These are phyloP conservation scores for Sylvia atricapilla DNA, from an alignment of 2,113 vertebrate genomes.

Conservation along the genomic window DNA sequence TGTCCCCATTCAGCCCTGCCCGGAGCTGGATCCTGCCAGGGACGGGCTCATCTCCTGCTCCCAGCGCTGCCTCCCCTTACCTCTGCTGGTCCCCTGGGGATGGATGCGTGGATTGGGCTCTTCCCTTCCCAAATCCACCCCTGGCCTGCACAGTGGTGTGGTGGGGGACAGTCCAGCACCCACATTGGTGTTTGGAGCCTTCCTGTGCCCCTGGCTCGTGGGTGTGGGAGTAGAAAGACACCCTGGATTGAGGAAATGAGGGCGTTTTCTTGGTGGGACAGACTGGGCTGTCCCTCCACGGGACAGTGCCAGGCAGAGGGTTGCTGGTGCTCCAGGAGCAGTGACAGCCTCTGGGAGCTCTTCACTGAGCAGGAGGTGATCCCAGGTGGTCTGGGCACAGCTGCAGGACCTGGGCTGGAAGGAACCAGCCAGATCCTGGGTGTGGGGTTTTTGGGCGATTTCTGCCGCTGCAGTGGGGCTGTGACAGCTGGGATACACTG, in stretches of 20 bases:
- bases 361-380: neutral
- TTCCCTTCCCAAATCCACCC: neutral
- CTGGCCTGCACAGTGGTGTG: fast-evolving
- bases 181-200: neutral
- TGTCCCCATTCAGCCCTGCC: neutral
- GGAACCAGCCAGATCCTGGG: neutral
- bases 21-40: neutral
- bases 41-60: neutral
- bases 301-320: neutral
- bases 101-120: neutral
- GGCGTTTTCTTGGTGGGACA: neutral
- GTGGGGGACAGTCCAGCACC: neutral
- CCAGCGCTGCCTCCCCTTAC: neutral
- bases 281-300: neutral
- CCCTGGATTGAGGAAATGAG: fast-evolving
- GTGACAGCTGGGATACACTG: too few species aligned
- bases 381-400: neutral
- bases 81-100: neutral
- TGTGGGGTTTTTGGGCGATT: too few species aligned
- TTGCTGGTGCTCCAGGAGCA: fast-evolving
- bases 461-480: too few species aligned
- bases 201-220: neutral
- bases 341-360: neutral
- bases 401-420: too few species aligned
- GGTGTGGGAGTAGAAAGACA: too few species aligned